A percentile compares a stretch with the other conserved stretches of the same genome.
Conservation (phyloP, 1,140 invertebrate genomes). For the Anadara kagoshimensis region DNA sequence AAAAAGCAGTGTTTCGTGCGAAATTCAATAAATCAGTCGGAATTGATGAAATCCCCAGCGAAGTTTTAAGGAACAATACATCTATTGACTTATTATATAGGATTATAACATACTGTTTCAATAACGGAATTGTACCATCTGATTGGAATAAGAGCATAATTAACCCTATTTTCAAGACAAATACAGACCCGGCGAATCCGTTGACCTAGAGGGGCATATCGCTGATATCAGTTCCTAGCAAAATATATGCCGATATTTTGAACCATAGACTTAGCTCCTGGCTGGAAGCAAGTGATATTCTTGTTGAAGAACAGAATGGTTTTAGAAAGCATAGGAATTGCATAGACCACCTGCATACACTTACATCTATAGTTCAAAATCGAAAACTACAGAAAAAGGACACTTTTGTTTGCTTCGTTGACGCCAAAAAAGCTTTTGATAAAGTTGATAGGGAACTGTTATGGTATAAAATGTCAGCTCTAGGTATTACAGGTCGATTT, state of each 20-base stretch:
- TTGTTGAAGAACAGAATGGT: too few species aligned
- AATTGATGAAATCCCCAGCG: conserved; percentile 3
- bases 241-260: conserved; percentile 20
- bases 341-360: too few species aligned
- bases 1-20: not conserved
- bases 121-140: too few species aligned
- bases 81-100: too few species aligned
- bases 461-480: conserved; percentile 12
- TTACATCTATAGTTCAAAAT: too few species aligned
- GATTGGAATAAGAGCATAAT: too few species aligned
- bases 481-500: too few species aligned
- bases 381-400: conserved; percentile 3
- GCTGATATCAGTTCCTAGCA: too few species aligned
- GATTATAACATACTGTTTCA: too few species aligned
- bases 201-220: too few species aligned
- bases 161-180: not conserved
- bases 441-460: conserved; percentile 1
- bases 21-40: conserved; percentile 8
- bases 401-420: conserved; percentile 13
- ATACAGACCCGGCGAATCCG: not conserved
- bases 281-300: conserved; percentile 15
- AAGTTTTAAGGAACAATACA: conserved; percentile 1
- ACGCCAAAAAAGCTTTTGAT: conserved; percentile 15
- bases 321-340: too few species aligned
- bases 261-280: not conserved